Evolutionary conservation across 2,888 invertebrate species (phyloP), one percentile per base, ranked within the genome.

Genomic region (Blera fallax): DNA sequence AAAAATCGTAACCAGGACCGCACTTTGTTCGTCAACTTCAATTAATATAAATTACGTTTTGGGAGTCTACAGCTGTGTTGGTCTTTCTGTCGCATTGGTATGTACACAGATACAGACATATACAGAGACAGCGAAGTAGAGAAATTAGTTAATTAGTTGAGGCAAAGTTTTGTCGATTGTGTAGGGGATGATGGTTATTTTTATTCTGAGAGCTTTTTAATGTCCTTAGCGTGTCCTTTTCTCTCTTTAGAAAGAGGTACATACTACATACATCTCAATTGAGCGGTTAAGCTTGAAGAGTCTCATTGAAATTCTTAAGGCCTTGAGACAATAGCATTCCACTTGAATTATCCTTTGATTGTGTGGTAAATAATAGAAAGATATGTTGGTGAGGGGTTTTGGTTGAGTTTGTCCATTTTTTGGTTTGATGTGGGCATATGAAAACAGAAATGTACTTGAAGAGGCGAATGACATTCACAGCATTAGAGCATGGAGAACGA

Each of bases 121-220:
- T 8, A 43, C n/a, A 48, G 10, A 10, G 11, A 43, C 18, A 48
- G 64, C 10, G 50, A 72, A 40, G 18, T 14, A 52, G 21, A 32
- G 74, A 37, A 64, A 74, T 74, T 74, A 64, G 54, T 54, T 74
- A 74, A 74, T 74, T 74, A 74, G 64, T 34, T 74, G 32, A 43
- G 21, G 54, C 21, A 62, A 62, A 73, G 60, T 72, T 72, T 24
- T 34, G 16, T 48, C 40, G 14, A 21, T 14, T 18, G 60, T 24
- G 3, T 24, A 14, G 34, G 3, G 50, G 50, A 14, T 21, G 21
- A 43, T 29, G 72, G 40, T 60, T 48, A 14, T 72, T 29, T 50
- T 48, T 27, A 48, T 69, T 29, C 29, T 56, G 27, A 72, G 60
- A 73, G 73, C 73, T 62, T 73, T 73, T 73, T 60, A 60, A 52